phyloP scores from a whole-genome alignment of 1,140 invertebrate species.

The Meloidogyne exigua region DNA sequence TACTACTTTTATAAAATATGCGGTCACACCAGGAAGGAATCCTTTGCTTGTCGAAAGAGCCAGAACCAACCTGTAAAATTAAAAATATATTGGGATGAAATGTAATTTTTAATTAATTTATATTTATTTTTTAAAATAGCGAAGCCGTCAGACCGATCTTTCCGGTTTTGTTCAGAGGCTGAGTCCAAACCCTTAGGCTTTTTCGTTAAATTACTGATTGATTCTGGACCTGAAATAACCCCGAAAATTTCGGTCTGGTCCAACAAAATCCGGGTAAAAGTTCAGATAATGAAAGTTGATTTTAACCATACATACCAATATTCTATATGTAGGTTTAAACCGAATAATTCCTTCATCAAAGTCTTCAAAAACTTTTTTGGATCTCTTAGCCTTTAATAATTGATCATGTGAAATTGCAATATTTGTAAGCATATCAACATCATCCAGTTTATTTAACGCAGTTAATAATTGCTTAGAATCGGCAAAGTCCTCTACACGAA shows the following conservation, averaged over 20 bases:
- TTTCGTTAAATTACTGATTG: too few relatives aligned
- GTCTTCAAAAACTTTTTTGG: constrained; percentile 28
- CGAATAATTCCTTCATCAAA: constrained; percentile 30
- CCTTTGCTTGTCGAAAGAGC: constrained; percentile 27
- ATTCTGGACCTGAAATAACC: too few relatives aligned
- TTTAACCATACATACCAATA: too few relatives aligned
- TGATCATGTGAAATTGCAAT: constrained; percentile 34
- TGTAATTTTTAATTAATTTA: too few relatives aligned
- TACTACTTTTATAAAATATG: constrained; percentile 11
- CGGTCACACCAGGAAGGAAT: constrained; percentile 38
- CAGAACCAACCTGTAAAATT: constrained; percentile 28
- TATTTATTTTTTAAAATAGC: too few relatives aligned
- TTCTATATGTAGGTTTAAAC: constrained; percentile 43
- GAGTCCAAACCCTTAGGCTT: too few relatives aligned
- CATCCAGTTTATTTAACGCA: constrained; percentile 18
- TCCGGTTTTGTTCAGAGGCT: too few relatives aligned
- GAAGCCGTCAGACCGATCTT: too few relatives aligned
- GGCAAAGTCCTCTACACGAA: constrained; percentile 27
- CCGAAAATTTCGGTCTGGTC: too few relatives aligned
- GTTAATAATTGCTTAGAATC: constrained; percentile 18
- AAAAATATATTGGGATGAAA: too few relatives aligned
- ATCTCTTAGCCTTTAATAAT: constrained; percentile 23
- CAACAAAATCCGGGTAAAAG: too few relatives aligned
- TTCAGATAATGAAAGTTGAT: too few relatives aligned
- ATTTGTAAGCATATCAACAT: constrained; percentile 8